Conservation (phyloP, 2,113 vertebrate species). For the Atlantisia rogersi region DNA sequence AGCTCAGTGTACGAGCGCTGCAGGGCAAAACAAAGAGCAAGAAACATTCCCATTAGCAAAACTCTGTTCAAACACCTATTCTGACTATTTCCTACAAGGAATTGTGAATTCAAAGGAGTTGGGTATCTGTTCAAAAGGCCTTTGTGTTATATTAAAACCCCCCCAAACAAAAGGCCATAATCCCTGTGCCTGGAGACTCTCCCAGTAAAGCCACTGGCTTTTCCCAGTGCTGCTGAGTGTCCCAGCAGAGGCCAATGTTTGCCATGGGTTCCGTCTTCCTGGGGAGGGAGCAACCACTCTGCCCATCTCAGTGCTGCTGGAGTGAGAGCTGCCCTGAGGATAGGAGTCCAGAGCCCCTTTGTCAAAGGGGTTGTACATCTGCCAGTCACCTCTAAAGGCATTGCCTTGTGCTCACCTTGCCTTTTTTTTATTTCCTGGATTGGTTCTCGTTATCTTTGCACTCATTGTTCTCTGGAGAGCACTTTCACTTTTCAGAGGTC, state of each 20-base stretch:
- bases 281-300: not conserved
- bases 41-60: rapidly evolving
- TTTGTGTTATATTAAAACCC: rapidly evolving
- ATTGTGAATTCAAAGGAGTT: not conserved
- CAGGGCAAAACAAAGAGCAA: rapidly evolving
- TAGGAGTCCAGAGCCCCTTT: not conserved
- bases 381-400: not conserved
- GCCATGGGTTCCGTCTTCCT: not conserved
- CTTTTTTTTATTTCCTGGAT: not conserved
- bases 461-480: not conserved
- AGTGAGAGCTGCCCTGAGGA: not conserved
- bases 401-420: not conserved
- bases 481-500: not conserved
- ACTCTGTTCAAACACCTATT: not conserved
- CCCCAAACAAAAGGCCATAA: not conserved
- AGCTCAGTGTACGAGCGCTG: not conserved
- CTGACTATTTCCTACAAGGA: not conserved
- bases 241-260: not conserved
- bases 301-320: rapidly evolving
- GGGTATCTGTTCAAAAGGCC: not conserved
- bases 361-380: not conserved
- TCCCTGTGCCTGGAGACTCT: not conserved
- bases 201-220: not conserved
- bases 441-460: not conserved
- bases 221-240: not conserved